Conservation (phyloP, 1,140 invertebrate species). For the Eumeta japonica region DNA sequence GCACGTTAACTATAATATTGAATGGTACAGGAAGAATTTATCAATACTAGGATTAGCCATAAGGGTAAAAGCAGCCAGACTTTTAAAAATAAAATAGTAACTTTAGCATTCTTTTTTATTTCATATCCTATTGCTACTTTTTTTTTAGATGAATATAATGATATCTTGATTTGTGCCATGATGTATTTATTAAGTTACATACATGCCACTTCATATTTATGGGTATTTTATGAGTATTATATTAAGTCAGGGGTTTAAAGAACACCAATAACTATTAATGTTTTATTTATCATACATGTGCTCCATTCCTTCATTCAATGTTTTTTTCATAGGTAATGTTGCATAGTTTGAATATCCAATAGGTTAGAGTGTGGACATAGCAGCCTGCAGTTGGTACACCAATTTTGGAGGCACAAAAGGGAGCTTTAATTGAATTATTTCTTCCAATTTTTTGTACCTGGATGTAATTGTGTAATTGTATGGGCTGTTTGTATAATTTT, state of each 20-base stretch:
- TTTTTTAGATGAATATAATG: not conserved
- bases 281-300: too few species aligned
- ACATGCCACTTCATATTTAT: not conserved
- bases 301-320: too few species aligned
- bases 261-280: conserved; percentile 16
- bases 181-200: not conserved
- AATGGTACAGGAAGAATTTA: conserved; percentile 75
- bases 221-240: not conserved
- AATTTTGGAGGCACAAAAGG: too few species aligned
- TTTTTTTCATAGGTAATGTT: too few species aligned
- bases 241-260: conserved; percentile 20
- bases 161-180: not conserved
- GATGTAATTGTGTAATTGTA: too few species aligned
- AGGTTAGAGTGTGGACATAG: too few species aligned
- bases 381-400: too few species aligned
- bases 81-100: conserved; percentile 22
- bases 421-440: too few species aligned
- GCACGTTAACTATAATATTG: conserved; percentile 70
- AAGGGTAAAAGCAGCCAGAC: conserved; percentile 59
- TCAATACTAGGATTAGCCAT: conserved; percentile 62
- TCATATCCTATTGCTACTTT: conserved; percentile 1
- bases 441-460: too few species aligned
- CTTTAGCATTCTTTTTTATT: not conserved
- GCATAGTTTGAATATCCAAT: too few species aligned
- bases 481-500: too few species aligned